phyloP scores from a whole-genome alignment of 2,888 invertebrate species.

The Cataglyphis altisquamis region DNA sequence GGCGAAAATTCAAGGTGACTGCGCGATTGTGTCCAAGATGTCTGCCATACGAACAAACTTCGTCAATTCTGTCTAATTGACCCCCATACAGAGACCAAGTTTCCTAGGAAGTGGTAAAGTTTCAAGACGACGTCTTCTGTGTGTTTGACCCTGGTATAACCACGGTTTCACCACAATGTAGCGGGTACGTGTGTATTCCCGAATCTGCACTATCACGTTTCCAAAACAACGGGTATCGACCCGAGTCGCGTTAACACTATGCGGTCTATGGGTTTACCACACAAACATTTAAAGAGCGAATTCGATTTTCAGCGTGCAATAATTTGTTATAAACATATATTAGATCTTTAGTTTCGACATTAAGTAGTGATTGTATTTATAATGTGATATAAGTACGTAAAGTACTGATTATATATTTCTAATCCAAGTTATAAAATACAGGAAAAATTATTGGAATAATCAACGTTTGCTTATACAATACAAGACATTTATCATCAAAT shows the following conservation, averaged over 20 bases:
- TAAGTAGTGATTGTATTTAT: background rate
- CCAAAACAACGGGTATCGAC: constrained; percentile 34
- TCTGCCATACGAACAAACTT: constrained; percentile 71
- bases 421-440: background rate
- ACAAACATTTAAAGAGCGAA: constrained; percentile 33
- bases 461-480: background rate
- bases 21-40: constrained; percentile 63
- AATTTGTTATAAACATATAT: background rate
- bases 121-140: constrained; percentile 74
- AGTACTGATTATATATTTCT: background rate
- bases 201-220: constrained; percentile 42
- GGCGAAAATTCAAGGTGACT: constrained; percentile 67
- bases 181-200: background rate
- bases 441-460: background rate
- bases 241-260: constrained; percentile 21
- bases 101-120: constrained; percentile 68
- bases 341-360: background rate
- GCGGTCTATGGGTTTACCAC: background rate
- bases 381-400: no score
- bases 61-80: constrained; percentile 79
- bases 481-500: background rate
- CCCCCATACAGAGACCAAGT: constrained; percentile 76
- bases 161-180: constrained; percentile 60
- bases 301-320: background rate
- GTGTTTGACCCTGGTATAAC: constrained; percentile 72